Conservation (phyloP, 2,113 vertebrate genomes). For the Neodontobutis hainanensis region DNA sequence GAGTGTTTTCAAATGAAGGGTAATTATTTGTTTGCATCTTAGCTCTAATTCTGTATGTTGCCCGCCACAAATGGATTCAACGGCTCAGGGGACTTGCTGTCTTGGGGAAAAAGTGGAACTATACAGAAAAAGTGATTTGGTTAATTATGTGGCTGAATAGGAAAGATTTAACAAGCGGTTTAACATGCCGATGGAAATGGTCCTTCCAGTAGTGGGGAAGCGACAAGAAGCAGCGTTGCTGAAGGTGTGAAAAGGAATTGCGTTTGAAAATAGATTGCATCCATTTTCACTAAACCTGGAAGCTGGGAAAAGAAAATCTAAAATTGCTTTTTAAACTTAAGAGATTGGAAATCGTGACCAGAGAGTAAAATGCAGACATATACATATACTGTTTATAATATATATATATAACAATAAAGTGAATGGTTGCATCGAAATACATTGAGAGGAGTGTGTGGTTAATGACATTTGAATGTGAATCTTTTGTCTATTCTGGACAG, state of each 20-base stretch:
- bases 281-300: slow-evolving; percentile 11
- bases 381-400: too few relatives aligned
- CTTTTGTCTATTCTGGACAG: too few relatives aligned
- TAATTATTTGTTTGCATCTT: slow-evolving; percentile 71
- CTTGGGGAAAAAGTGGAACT: slow-evolving; percentile 27
- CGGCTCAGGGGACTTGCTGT: slow-evolving; percentile 37
- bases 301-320: slow-evolving; percentile 16
- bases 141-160: slow-evolving; percentile 49
- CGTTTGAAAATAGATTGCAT: background rate
- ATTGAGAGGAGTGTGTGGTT: too few relatives aligned
- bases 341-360: slow-evolving; percentile 21
- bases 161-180: slow-evolving; percentile 50
- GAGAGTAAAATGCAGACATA: background rate
- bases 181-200: slow-evolving; percentile 29
- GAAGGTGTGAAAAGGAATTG: slow-evolving; percentile 17
- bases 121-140: slow-evolving; percentile 13
- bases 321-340: slow-evolving; percentile 33
- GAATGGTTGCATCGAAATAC: too few relatives aligned
- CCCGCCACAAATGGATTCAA: slow-evolving; percentile 23
- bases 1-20: slow-evolving; percentile 65
- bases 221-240: background rate
- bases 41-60: slow-evolving; percentile 42
- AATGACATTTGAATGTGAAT: too few relatives aligned
- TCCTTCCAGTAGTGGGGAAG: background rate
- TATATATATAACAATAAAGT: too few relatives aligned